Percentiles rank a stretch among this genome's conserved stretches.
These are phyloP conservation scores for Ctenodactylus gundi DNA, from an alignment of 2,113 vertebrate genomes.

Conservation along the genomic window DNA sequence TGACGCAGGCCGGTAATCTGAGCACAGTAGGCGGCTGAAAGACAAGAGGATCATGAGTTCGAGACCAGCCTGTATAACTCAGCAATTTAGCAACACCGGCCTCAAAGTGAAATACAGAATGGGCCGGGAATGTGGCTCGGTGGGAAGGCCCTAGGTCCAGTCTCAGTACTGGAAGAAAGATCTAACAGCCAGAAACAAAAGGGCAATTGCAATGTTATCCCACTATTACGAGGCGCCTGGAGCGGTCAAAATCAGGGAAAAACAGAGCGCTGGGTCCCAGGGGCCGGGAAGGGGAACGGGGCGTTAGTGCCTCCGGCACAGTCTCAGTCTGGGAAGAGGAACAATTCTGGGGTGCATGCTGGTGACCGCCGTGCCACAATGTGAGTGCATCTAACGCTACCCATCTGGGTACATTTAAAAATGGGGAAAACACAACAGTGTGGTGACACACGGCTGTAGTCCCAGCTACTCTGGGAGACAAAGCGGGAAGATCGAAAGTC, in stretches of 20 bases:
- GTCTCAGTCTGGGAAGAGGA: neutral
- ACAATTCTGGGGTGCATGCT: neutral
- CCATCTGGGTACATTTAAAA: neutral
- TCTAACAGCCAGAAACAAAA: neutral
- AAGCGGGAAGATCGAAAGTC: neutral
- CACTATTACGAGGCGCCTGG: accelerated
- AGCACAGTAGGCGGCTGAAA: too few relatives aligned
- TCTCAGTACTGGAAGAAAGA: too few relatives aligned
- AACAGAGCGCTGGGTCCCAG: accelerated
- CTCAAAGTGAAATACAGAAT: too few relatives aligned
- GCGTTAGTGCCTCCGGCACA: too few relatives aligned
- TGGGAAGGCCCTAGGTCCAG: too few relatives aligned
- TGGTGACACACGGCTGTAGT: neutral
- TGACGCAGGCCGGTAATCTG: too few relatives aligned
- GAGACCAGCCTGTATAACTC: too few relatives aligned
- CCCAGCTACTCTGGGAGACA: neutral
- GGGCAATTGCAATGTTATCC: neutral
- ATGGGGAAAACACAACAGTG: neutral
- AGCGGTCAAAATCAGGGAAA: neutral
- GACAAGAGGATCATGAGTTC: too few relatives aligned
- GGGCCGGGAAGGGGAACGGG: accelerated
- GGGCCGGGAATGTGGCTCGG: too few relatives aligned
- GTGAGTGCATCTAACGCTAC: neutral
- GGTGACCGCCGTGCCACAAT: neutral
- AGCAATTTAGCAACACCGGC: too few relatives aligned